A percentile compares a stretch with the other conserved stretches of the same genome.
phyloP scores from a whole-genome alignment of 2,113 vertebrate species.

The Anolis carolinensis region DNA sequence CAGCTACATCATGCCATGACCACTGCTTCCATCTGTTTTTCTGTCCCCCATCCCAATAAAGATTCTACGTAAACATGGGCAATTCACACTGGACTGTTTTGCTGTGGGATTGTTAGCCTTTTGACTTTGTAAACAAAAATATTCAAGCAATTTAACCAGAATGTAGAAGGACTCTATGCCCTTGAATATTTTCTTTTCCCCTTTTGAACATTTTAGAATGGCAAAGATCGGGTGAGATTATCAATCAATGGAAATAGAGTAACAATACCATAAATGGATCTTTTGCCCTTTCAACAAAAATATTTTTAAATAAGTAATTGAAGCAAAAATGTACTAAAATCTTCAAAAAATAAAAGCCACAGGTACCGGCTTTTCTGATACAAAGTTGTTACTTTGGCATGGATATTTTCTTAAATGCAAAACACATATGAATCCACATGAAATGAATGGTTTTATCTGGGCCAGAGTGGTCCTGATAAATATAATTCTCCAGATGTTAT shows the following conservation, averaged over 20 bases:
- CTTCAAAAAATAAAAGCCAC: background rate
- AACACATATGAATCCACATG: background rate
- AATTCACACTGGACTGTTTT: background rate
- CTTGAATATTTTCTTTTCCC: background rate
- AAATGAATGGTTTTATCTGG: background rate
- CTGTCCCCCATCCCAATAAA: background rate
- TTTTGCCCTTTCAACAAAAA: background rate
- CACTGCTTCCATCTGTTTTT: background rate
- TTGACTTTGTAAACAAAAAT: background rate
- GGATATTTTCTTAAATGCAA: background rate
- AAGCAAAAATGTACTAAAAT: background rate
- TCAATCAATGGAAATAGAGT: background rate
- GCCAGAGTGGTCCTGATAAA: too few relatives aligned
- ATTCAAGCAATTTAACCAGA: background rate
- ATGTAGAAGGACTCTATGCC: background rate
- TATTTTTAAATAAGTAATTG: background rate
- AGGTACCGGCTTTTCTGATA: background rate
- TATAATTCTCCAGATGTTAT: too few relatives aligned
- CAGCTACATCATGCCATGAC: background rate
- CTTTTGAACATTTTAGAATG: background rate
- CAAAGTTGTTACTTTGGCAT: background rate
- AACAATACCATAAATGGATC: background rate
- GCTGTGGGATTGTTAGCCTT: background rate
- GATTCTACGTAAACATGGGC: background rate
- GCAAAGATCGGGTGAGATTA: background rate